Base-by-base conservation (phyloP, 2,888 invertebrate species). In the Leptarthrus brevirostris region DNA sequence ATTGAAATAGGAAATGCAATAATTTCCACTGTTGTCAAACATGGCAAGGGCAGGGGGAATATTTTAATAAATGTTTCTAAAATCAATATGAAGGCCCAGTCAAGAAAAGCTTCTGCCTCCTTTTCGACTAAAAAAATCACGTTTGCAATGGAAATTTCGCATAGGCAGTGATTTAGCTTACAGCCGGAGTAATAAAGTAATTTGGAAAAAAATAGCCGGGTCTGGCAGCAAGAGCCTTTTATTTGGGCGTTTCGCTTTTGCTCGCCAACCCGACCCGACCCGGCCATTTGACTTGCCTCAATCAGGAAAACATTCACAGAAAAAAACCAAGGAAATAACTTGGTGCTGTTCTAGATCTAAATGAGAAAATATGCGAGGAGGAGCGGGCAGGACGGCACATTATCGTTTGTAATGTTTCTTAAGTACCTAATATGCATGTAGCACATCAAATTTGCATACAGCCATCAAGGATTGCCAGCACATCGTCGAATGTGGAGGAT, bases 371-470 rank as follows among this genome's bases (percentile, higher is more conserved):
- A 40, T 34, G 18, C 54, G 14, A 3, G 49, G 8, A 20, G 20
- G 20, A 12, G 52, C 34, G 20, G 36, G 6, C 22, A 30, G 69
- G 52, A 12, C 22, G 16, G 52, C 49, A 52, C 69, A 52, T 49
- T 69, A 49, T 52, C 34, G 36, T 30, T n/a, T 34, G 52, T 69
- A 69, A 69, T 69, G 69, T 69, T 69, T 69, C 69, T 52, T 69
- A 69, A 69, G 69, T 69, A 52, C 69, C 69, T 52, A 69, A 69
- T 69, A 52, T 69, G 49, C 52, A 69, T 69, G 49, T 52, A 69
- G 69, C 49, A 49, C 52, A 69, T 69, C 30, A 69, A 34, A 69
- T 69, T 69, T 69, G 69, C 69, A 69, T 69, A 52, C 34, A 52
- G 69, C 52, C 69, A 52, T 69, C 69, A 69, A 20, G 69, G 52